Conservation (phyloP, 2,888 invertebrate genomes). For the Carabus problematicus region DNA sequence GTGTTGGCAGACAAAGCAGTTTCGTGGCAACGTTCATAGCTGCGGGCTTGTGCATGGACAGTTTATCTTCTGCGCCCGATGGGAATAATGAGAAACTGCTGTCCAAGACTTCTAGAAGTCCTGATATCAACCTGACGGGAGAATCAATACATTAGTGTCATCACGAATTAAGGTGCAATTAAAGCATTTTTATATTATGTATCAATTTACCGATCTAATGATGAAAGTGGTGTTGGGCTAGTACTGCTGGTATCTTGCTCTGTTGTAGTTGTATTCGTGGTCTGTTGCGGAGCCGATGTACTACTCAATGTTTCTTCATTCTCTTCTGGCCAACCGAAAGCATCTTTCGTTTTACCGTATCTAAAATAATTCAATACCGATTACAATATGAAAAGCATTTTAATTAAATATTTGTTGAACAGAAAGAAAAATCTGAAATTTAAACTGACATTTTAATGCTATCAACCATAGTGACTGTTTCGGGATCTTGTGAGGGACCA, state of each 20-base stretch:
- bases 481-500: slow-evolving; percentile 85
- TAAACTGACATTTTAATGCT: slow-evolving; percentile 79
- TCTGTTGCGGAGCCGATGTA: slow-evolving; percentile 49
- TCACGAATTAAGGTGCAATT: background rate
- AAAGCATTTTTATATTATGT: background rate
- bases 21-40: slow-evolving; percentile 72
- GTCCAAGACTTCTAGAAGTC: slow-evolving; percentile 76
- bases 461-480: slow-evolving; percentile 91
- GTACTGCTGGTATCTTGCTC: slow-evolving; percentile 58
- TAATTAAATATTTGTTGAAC: background rate
- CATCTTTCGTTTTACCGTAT: slow-evolving; percentile 94
- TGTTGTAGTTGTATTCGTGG: slow-evolving; percentile 48
- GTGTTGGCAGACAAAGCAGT: slow-evolving; percentile 73
- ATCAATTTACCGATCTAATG: slow-evolving; percentile 63
- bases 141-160: slow-evolving; percentile 3
- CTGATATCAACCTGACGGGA: slow-evolving; percentile 68
- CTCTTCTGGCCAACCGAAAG: slow-evolving; percentile 97
- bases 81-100: slow-evolving; percentile 69
- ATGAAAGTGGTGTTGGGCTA: slow-evolving; percentile 62
- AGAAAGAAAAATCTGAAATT: slow-evolving; percentile 19
- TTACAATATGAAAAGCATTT: background rate
- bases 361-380: slow-evolving; percentile 58
- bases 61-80: slow-evolving; percentile 60
- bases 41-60: slow-evolving; percentile 61
- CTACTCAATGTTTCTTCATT: slow-evolving; percentile 72